Conservation (phyloP, 1,140 invertebrate genomes). For the Oryzaephilus surinamensis region DNA sequence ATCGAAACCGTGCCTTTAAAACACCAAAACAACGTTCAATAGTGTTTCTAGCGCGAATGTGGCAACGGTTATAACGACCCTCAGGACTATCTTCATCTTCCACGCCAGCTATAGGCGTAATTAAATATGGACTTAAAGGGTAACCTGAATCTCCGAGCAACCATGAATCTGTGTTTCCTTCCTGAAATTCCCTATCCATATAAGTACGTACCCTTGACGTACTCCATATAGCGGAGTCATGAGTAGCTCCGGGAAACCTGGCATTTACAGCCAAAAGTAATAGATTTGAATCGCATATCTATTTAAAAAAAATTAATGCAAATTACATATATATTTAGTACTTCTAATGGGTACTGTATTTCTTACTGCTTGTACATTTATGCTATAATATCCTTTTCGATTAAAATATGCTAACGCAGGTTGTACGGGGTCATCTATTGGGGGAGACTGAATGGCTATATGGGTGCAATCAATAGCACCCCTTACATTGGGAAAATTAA, state of each 20-base stretch:
- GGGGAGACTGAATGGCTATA: background rate
- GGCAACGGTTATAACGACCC: constrained; percentile 4
- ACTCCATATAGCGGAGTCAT: constrained; percentile 11
- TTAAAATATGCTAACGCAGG: constrained; percentile 14
- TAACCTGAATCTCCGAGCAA: constrained; percentile 21
- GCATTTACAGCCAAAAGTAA: constrained; percentile 10
- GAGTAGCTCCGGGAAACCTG: constrained; percentile 4
- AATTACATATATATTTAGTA: too few relatives aligned
- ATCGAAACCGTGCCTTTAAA: constrained; percentile 17
- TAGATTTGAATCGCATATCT: constrained; percentile 13
- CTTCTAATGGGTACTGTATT: too few relatives aligned
- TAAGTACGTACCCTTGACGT: background rate
- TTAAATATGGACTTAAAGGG: constrained; percentile 9
- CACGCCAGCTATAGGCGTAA: constrained; percentile 12
- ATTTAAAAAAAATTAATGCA: too few relatives aligned
- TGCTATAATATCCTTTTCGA: constrained; percentile 20
- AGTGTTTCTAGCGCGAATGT: constrained; percentile 6
- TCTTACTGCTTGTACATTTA: constrained; percentile 22
- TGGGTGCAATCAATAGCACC: constrained; percentile 4
- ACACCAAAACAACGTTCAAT: constrained; percentile 14
- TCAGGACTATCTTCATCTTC: constrained; percentile 4
- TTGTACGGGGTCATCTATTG: background rate
- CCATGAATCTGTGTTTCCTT: constrained; percentile 6
- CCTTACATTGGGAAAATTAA: constrained; percentile 3
- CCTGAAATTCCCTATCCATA: background rate